Percentiles rank a stretch among this genome's conserved stretches.
Evolutionary conservation across 2,888 invertebrate species (phyloP).

Genomic region (Rhagonycha lutea): DNA sequence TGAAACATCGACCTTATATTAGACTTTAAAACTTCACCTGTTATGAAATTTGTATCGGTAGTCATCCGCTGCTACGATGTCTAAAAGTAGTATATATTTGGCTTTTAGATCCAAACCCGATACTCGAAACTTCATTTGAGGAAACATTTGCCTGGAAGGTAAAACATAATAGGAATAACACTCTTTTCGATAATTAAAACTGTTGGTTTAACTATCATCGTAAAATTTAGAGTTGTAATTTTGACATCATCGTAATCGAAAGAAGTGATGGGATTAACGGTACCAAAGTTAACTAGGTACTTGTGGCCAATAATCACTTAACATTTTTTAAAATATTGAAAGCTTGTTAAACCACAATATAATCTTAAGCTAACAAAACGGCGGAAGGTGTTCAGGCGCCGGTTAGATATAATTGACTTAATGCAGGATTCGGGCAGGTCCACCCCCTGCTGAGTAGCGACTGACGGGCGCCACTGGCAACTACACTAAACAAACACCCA

Average conservation of each 20-base stretch:
- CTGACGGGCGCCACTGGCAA: conserved; percentile 50
- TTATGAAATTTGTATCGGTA: conserved; percentile 98
- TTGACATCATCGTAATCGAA: not conserved
- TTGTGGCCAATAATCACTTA: not conserved
- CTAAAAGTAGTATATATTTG: conserved; percentile 98
- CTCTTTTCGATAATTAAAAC: not conserved
- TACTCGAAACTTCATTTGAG: conserved; percentile 98
- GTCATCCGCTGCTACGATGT: conserved; percentile 98
- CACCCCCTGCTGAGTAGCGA: conserved; percentile 43
- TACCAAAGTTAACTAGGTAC: not conserved
- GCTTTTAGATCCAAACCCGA: conserved; percentile 98
- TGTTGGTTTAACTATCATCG: not conserved
- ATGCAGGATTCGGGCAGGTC: conserved; percentile 36
- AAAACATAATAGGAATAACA: conserved; percentile 15
- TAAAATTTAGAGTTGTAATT: not conserved
- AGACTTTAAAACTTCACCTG: conserved; percentile 63
- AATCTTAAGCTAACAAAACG: conserved; percentile 14
- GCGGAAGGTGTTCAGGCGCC: conserved; percentile 34
- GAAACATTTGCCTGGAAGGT: conserved; percentile 96
- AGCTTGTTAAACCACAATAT: conserved; percentile 12
- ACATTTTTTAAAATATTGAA: not conserved
- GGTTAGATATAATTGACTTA: conserved; percentile 38
- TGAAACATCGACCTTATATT: conserved; percentile 62
- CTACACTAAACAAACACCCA: conserved; percentile 47
- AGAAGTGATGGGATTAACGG: not conserved